phyloP scores from a whole-genome alignment of 2,797 vertebrate species.

The Mormyrus proboscirostris region DNA sequence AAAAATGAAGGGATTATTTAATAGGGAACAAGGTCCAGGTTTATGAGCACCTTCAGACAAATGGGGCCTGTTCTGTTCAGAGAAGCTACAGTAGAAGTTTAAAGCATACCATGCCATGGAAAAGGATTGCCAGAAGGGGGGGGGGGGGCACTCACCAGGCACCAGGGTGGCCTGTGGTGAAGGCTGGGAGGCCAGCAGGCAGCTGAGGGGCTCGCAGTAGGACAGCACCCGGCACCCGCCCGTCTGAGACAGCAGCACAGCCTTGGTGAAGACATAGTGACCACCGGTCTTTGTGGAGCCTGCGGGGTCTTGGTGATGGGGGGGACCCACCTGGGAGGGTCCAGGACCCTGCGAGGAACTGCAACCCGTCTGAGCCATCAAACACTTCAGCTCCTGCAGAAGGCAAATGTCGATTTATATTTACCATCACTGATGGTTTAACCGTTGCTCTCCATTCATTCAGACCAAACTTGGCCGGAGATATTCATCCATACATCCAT shows the following conservation, averaged over 20 bases:
- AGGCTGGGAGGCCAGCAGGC: conserved; percentile 84
- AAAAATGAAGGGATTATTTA: not conserved
- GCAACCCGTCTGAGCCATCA: conserved; percentile 58
- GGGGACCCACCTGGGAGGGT: conserved; percentile 39
- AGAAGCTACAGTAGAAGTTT: not conserved
- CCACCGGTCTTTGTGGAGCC: conserved; percentile 26
- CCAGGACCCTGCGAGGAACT: conserved; percentile 42
- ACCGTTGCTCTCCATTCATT: not conserved
- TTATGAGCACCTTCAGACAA: not conserved
- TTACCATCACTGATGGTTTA: not conserved
- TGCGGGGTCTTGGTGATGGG: conserved; percentile 54
- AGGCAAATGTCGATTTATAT: not conserved
- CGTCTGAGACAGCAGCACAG: conserved; percentile 70
- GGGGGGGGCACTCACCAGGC: conserved; percentile 64
- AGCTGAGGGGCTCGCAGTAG: conserved; percentile 73
- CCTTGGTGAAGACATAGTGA: conserved; percentile 77
- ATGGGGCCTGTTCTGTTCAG: not conserved
- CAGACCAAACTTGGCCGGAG: not conserved
- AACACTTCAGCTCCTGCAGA: conserved; percentile 60
- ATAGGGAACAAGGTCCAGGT: not conserved
- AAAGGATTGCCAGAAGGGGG: not conserved
- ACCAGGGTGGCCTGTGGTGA: conserved; percentile 79
- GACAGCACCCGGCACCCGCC: conserved; percentile 84
- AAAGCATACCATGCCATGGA: not conserved
- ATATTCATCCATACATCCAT: not conserved